Evolutionary conservation across 2,797 vertebrate genomes (phyloP), one percentile per base, ranked within the genome.

Genomic region (Miichthys miiuy): DNA sequence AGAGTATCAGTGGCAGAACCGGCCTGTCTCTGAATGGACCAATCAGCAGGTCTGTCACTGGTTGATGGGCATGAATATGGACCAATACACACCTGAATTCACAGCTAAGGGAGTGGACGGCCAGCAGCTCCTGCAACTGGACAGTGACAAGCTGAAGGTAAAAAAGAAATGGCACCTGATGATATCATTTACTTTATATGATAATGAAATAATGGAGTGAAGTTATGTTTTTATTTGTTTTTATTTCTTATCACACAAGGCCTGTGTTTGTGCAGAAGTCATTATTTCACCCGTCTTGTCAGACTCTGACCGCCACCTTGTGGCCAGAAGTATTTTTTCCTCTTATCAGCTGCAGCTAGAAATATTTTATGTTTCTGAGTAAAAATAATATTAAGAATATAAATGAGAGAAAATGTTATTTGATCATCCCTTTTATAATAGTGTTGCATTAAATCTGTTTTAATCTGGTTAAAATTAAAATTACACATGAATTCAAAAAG

Each of bases 11-110:
- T 97, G 97, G 97, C 97, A 97, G 84, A 97, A 92, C 83, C 94
- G 97, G 70, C 94, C 96, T 5, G 92, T 97, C 77, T 94, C 94
- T 68, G 95, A 98, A 62, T 97, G 97, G 97, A 98, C 95, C 83
- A 95, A 94, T 77, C 96, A 97, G 82, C 96, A 97, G 92, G 96
- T 97, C 60, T 97, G 96, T 86, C 96, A 97, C 87, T 97, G 96
- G 96, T 74, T 96, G 87, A 96, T 96, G 94, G 96, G 97, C 81
- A 96, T 97, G 95, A 97, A 97, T 77, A 95, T 97, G 96, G 97
- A 98, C 88, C 97, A 97, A 72, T 96, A 96, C 68, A 96, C 96
- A 27, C 70, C 92, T 1, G 96, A 97, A 80, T 97, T 98, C 88
- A 97, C 95, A 5, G 85, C 95, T 23, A 96, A 96, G 84, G 95